Conservation (phyloP, 2,888 invertebrate species). For the Cerastis leucographa region DNA sequence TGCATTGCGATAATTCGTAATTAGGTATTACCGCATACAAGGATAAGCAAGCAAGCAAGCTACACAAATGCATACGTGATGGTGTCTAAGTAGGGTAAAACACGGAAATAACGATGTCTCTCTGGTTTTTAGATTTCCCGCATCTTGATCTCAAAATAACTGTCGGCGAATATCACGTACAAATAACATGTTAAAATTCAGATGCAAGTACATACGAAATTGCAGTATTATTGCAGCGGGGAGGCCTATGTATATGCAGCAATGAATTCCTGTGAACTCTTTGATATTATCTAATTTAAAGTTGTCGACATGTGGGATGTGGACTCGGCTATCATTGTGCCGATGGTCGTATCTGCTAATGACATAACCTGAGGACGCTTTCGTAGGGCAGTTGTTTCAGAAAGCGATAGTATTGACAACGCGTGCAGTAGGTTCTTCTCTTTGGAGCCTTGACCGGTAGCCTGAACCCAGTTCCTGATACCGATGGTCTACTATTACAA, state of each 20-base stretch:
- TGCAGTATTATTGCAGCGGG: too few relatives aligned
- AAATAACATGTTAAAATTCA: not conserved
- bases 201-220: not conserved
- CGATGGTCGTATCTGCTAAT: not conserved
- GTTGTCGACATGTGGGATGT: not conserved
- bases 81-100: not conserved
- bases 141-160: not conserved
- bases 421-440: too few relatives aligned
- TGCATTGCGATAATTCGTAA: not conserved
- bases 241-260: too few relatives aligned
- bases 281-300: too few relatives aligned
- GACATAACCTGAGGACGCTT: not conserved
- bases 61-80: not conserved
- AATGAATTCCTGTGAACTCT: too few relatives aligned
- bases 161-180: not conserved
- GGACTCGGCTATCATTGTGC: not conserved
- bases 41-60: not conserved
- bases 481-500: not conserved
- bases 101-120: slow-evolving; percentile 9
- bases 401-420: not conserved
- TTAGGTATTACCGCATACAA: not conserved
- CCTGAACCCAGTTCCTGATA: not conserved
- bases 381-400: not conserved
- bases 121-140: not conserved
- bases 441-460: not conserved